phyloP scores from a whole-genome alignment of 2,888 invertebrate species.

The Sylvicola cinctus region DNA sequence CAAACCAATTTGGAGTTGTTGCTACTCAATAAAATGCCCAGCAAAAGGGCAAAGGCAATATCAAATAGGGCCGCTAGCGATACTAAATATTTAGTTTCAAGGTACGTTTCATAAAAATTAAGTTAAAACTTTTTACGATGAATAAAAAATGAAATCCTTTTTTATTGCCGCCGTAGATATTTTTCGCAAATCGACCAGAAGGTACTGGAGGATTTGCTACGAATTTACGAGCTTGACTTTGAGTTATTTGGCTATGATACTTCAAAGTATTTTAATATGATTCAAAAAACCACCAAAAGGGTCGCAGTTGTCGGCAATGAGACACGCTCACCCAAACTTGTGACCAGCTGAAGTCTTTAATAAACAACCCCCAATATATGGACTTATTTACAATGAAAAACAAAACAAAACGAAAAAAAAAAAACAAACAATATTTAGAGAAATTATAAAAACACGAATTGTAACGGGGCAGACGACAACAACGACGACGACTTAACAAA shows the following conservation, averaged over 20 bases:
- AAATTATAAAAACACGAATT: too few species aligned
- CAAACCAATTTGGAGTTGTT: conserved; percentile 34
- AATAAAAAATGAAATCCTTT: too few species aligned
- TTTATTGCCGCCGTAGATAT: conserved; percentile 18
- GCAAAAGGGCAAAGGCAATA: conserved; percentile 29
- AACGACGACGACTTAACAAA: too few species aligned
- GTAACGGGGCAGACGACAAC: too few species aligned
- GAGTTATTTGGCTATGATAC: conserved; percentile 46
- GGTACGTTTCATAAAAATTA: conserved; percentile 23
- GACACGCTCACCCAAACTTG: too few species aligned
- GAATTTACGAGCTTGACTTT: conserved; percentile 43
- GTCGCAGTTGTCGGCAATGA: too few species aligned
- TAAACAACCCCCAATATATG: too few species aligned
- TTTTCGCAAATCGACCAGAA: conserved; percentile 33
- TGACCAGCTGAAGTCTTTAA: too few species aligned
- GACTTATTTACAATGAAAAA: too few species aligned
- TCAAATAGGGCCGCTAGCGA: conserved; percentile 22
- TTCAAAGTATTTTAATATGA: conserved; percentile 30
- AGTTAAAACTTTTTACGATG: not conserved
- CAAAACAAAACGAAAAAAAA: too few species aligned
- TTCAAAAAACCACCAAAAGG: conserved; percentile 19
- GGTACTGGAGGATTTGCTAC: conserved; percentile 34
- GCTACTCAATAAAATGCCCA: conserved; percentile 27
- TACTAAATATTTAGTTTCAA: conserved; percentile 30
- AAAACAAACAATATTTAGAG: too few species aligned